Evolutionary conservation across 2,113 vertebrate genomes (phyloP).

Genomic region (Tupaia tana): DNA sequence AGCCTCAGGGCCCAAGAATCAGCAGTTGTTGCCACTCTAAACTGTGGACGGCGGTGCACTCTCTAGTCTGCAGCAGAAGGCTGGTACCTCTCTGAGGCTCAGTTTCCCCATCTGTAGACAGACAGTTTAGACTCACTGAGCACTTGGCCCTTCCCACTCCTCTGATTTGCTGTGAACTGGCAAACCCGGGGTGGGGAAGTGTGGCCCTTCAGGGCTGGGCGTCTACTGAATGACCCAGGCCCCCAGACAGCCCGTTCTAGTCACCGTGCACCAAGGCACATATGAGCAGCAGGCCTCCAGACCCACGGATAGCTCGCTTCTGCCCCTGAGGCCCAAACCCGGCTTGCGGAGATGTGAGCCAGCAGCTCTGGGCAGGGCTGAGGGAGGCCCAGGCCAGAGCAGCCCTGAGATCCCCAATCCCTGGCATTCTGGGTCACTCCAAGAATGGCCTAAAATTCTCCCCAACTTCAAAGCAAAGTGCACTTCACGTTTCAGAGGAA

Average conservation of each 20-base stretch:
- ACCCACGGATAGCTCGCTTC: neutral
- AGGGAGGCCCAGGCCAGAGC: neutral
- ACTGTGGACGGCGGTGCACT: accelerated
- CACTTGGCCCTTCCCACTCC: neutral
- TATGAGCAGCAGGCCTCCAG: neutral
- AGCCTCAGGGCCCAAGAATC: neutral
- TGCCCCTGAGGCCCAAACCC: neutral
- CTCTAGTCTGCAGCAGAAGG: neutral
- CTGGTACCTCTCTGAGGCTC: neutral
- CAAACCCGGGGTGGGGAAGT: accelerated
- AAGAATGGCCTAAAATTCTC: neutral
- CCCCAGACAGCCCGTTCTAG: neutral
- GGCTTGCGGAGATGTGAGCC: neutral
- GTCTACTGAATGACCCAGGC: accelerated
- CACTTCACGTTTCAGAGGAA: neutral
- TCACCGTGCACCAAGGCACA: neutral
- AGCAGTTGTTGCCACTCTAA: accelerated
- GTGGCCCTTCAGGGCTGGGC: too few species aligned
- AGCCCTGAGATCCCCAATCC: neutral
- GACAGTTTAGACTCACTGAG: neutral
- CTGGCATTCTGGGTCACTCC: neutral
- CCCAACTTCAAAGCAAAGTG: neutral
- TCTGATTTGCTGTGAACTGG: too few species aligned
- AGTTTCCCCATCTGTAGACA: neutral
- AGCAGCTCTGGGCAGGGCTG: neutral